Base-by-base conservation (phyloP, 2,888 invertebrate species). In the Eilema caniola region DNA sequence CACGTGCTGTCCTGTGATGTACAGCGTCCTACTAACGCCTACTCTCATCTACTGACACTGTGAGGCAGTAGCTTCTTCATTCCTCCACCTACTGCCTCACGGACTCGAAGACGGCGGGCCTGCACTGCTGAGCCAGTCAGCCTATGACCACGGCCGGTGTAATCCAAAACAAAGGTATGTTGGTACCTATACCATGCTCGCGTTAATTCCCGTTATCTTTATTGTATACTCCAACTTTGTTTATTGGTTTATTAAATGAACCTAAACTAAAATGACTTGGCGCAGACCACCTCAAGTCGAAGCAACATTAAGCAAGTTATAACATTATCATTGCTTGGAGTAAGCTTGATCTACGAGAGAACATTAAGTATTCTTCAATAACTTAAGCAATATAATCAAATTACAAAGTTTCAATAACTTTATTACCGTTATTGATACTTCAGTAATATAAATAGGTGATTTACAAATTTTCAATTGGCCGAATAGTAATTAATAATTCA, bases 321-420 rank as follows among this genome's bases (percentile, higher is more conserved):
- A 53, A 53, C 53, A n/a, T 8, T 53, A n/a, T 53, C 47, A 47
- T 47, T 53, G 10, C 20, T 47, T 47, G 16, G 25, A 63, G 47
- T 53, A 10, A 12, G 47, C n/a, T 64, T 64, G 53, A 64, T n/a
- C 28, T 53, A 25, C 4, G 25, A 41, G 63, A n/a, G 28, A 64
- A 64, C 25, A 41, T 62, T 20, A 41, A 62, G 25, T 64, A 53
- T 28, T 28, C 25, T 64, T 63, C 64, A 28, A 64, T 3, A 53
- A 53, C 64, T 53, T 11, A 47, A 63, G 28, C 64, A n/a, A 25
- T 64, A 53, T 53, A 64, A 64, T 64, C 12, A 53, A 64, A 53
- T 64, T 53, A 64, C 53, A 12, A 28, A 64, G 53, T 64, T 64
- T 31, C 53, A 28, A 53, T n/a, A 64, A 24, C 47, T 25, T 53